Conservation (phyloP, 1,140 invertebrate genomes). For the Drosophila ficusphila region DNA sequence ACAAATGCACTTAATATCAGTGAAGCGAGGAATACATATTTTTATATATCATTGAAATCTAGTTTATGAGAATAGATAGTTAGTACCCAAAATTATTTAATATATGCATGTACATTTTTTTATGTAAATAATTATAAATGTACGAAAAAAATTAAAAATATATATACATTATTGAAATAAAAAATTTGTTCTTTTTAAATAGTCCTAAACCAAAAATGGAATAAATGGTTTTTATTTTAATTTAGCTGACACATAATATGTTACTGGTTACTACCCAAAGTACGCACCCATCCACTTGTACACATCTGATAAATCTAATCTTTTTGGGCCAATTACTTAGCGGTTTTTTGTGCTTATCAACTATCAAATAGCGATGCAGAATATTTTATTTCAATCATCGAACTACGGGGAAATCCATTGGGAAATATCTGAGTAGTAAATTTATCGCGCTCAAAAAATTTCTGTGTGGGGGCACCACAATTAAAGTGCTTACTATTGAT, state of each 20-base stretch:
- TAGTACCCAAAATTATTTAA: no score
- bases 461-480: not conserved
- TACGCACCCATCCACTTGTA: not conserved
- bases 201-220: no score
- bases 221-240: no score
- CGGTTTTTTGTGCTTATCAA: slow-evolving; percentile 25
- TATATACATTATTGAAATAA: no score
- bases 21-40: no score
- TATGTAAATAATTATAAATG: no score
- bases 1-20: slow-evolving; percentile 1
- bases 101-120: no score
- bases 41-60: no score
- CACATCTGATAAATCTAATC: slow-evolving; percentile 19
- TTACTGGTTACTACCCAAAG: not conserved
- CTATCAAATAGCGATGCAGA: not conserved
- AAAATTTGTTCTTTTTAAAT: no score
- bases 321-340: slow-evolving; percentile 33
- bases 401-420: slow-evolving; percentile 4
- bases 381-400: slow-evolving; percentile 21
- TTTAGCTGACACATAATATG: no score
- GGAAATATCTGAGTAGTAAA: not conserved
- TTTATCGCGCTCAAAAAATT: not conserved
- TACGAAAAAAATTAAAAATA: no score
- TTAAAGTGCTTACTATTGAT: not conserved
- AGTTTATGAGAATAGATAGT: no score